phyloP scores from a whole-genome alignment of 1,140 invertebrate genomes.

The Meteorus sp. region DNA sequence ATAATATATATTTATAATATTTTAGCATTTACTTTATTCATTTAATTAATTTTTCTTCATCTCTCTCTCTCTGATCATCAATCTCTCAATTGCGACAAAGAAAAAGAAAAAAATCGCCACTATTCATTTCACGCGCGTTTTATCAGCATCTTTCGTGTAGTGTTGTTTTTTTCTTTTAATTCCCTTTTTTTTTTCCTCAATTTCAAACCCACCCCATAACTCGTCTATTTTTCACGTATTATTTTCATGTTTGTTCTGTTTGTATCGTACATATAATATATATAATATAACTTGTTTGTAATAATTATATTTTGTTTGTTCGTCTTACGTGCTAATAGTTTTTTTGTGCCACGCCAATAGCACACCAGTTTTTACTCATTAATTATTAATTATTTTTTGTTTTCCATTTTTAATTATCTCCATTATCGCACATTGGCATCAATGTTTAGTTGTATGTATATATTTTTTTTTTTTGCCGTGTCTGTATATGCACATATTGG shows the following conservation, averaged over 20 bases:
- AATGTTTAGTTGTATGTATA: constrained; percentile 8
- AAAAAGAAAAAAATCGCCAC: neutral
- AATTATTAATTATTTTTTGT: constrained; percentile 15
- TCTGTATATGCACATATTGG: constrained; percentile 24
- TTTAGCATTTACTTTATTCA: neutral
- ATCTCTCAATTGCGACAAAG: too few species aligned
- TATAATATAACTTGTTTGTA: constrained; percentile 61
- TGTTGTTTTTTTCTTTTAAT: constrained; percentile 56
- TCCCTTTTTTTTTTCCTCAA: constrained; percentile 33
- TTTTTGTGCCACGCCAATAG: constrained; percentile 54
- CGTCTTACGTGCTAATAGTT: constrained; percentile 59
- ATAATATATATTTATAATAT: constrained; percentile 39
- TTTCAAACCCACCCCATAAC: too few species aligned
- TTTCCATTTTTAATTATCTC: neutral
- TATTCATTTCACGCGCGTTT: neutral
- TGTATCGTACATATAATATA: constrained; percentile 59
- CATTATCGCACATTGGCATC: constrained; percentile 1
- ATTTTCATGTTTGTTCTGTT: constrained; percentile 39
- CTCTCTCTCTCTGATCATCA: too few species aligned
- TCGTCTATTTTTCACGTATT: constrained; percentile 41
- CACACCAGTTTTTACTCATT: constrained; percentile 32
- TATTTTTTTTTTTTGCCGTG: constrained; percentile 8
- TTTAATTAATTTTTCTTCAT: neutral
- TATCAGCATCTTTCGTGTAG: constrained; percentile 15
- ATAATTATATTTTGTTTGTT: constrained; percentile 60